Evolutionary conservation across 2,797 vertebrate species (phyloP), one percentile per base, ranked within the genome.

Genomic region (Rallus crepitans): DNA sequence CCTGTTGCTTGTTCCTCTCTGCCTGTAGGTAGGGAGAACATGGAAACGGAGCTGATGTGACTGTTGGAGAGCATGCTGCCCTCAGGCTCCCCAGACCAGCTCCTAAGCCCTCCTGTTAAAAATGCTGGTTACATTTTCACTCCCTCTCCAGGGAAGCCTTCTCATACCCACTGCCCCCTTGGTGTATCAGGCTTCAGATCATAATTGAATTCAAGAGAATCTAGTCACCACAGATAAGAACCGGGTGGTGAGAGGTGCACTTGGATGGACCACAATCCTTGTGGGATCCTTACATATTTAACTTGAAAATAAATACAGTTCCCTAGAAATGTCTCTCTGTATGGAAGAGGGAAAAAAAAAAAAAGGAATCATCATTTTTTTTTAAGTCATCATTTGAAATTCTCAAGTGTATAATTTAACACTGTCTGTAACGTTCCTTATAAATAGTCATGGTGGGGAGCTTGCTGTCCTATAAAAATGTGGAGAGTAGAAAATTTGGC

Each of bases 391-490:
- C 86, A 42, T 64, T 33, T 73, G 72, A 64, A 94, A 78, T 77
- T 71, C 69, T 83, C 65, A 73, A 52, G 50, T 82, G 72, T 95
- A 85, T 93, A 91, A 85, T 90, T 96, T 90, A 85, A 64, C 69
- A 79, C 56, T 84, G 77, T 79, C 83, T 87, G 64, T 87, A 90
- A 71, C 68, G 68, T 87, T 89, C 91, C 47, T 77, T 94, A 90
- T 90, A 94, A 95, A 82, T 94, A 85, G 60, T 87, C 42, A 25
- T 57, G 24, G 78, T 85, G 73, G 90, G 87, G 85, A 91, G 81
- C 64, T 79, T 93, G 71, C 79, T 91, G 56, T 94, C 84, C 79
- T 92, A 21, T 85, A 75, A 82, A 95, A 90, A 48, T 7, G 20
- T 40, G 73, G 70, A 5, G 28, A 72, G 71, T 85, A 77, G 81